Conservation (phyloP, 1,140 invertebrate genomes). For the Luehdorfia chinensis region DNA sequence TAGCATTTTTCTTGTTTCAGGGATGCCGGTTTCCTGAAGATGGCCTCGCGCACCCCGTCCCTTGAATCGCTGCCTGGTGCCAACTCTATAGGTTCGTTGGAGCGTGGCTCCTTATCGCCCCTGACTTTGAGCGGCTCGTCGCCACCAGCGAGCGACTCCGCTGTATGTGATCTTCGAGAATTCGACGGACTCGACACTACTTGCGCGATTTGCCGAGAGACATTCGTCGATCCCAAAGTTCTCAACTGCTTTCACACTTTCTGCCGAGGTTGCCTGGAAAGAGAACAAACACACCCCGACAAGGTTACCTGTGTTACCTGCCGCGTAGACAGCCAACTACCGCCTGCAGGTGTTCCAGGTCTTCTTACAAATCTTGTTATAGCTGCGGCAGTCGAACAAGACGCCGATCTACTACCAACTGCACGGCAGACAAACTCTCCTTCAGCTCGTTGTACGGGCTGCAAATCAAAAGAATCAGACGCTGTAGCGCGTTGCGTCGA, state of each 20-base stretch:
- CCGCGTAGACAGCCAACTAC: slow-evolving; percentile 83
- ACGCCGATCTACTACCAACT: slow-evolving; percentile 70
- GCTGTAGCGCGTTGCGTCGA: slow-evolving; percentile 95
- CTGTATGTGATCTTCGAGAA: slow-evolving; percentile 82
- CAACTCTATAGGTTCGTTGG: slow-evolving; percentile 91
- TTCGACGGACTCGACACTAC: slow-evolving; percentile 80
- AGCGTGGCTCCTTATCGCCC: slow-evolving; percentile 84
- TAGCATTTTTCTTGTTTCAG: slow-evolving; percentile 58
- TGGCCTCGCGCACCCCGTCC: slow-evolving; percentile 86
- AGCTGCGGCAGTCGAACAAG: slow-evolving; percentile 78
- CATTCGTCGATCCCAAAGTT: slow-evolving; percentile 84
- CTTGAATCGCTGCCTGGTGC: slow-evolving; percentile 92
- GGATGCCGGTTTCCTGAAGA: slow-evolving; percentile 78
- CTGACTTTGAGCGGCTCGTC: slow-evolving; percentile 89
- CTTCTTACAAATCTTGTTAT: slow-evolving; percentile 83
- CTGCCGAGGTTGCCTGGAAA: slow-evolving; percentile 88
- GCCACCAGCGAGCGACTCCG: slow-evolving; percentile 87
- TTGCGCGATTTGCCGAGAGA: slow-evolving; percentile 90
- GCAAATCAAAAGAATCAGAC: slow-evolving; percentile 91
- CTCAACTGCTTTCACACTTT: slow-evolving; percentile 91
- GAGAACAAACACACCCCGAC: slow-evolving; percentile 83
- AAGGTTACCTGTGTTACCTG: slow-evolving; percentile 91
- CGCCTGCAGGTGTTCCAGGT: slow-evolving; percentile 78
- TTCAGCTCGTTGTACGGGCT: slow-evolving; percentile 87
- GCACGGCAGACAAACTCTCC: slow-evolving; percentile 67